Evolutionary conservation across 2,113 vertebrate genomes (phyloP).

Genomic region (Amblyopsis rosae): DNA sequence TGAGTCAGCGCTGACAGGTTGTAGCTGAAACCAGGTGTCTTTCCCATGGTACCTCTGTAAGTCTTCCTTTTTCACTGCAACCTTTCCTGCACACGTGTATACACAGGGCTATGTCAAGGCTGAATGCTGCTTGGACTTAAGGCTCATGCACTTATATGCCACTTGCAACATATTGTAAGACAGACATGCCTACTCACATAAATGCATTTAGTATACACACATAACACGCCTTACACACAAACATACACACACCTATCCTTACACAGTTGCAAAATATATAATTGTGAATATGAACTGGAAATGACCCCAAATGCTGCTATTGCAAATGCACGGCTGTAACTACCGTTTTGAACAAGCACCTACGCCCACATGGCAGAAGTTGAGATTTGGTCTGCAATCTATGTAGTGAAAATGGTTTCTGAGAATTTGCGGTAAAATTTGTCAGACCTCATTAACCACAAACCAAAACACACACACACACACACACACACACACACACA

Average conservation of each 20-base stretch:
- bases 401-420: constrained; percentile 18
- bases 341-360: neutral
- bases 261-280: too few species aligned
- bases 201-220: too few species aligned
- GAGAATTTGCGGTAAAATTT: constrained; percentile 40
- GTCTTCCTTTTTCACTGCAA: constrained; percentile 96
- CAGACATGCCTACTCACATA: too few species aligned
- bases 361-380: constrained; percentile 8
- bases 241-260: too few species aligned
- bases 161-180: too few species aligned
- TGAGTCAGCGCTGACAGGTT: constrained; percentile 95
- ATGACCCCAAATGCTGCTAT: neutral
- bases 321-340: neutral
- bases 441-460: neutral
- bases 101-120: constrained; percentile 1
- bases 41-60: constrained; percentile 95
- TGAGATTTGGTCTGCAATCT: constrained; percentile 4
- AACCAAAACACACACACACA: constrained; percentile 1
- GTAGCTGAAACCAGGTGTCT: constrained; percentile 98
- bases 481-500: constrained; percentile 11
- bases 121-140: too few species aligned
- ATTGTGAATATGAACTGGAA: constrained; percentile 10
- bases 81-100: constrained; percentile 82
- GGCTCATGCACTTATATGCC: too few species aligned
- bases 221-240: neutral